These are phyloP conservation scores for Scopus umbretta DNA, from an alignment of 2,113 vertebrate genomes.

Conservation along the genomic window DNA sequence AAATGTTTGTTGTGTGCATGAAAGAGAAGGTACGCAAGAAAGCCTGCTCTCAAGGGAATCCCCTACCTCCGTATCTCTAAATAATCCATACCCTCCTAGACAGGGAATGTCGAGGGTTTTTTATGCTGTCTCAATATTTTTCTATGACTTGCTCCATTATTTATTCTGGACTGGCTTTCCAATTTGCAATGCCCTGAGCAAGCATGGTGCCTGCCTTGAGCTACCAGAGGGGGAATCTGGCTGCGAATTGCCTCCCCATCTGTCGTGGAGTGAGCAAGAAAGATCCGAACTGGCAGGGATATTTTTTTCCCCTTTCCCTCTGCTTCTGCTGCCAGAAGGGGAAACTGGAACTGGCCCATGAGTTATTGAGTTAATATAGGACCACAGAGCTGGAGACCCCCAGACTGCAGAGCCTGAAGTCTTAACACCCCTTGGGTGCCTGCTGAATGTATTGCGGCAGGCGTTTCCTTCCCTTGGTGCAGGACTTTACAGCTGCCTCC, in stretches of 20 bases:
- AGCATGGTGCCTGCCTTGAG: constrained; percentile 18
- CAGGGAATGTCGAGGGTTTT: not conserved
- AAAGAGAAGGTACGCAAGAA: not conserved
- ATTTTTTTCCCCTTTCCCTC: not conserved
- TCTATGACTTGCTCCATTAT: constrained; percentile 28
- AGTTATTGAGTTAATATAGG: constrained; percentile 25
- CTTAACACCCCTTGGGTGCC: not conserved
- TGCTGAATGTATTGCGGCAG: not conserved
- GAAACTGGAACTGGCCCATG: constrained; percentile 6
- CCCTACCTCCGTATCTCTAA: not conserved
- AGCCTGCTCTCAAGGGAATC: not conserved
- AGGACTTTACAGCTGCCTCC: not conserved
- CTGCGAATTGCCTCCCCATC: constrained; percentile 55
- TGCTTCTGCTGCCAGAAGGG: constrained; percentile 19
- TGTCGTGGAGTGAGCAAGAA: not conserved
- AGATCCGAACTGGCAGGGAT: constrained; percentile 14
- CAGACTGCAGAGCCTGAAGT: not conserved
- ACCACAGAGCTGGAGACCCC: not conserved
- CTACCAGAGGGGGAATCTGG: constrained; percentile 54
- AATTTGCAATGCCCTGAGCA: constrained; percentile 31
- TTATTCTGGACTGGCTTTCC: constrained; percentile 42
- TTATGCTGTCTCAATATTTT: constrained; percentile 18
- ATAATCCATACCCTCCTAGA: not conserved
- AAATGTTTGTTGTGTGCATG: not conserved
- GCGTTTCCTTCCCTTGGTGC: not conserved